phyloP scores from a whole-genome alignment of 2,797 vertebrate genomes.

The Notolabrus celidotus region DNA sequence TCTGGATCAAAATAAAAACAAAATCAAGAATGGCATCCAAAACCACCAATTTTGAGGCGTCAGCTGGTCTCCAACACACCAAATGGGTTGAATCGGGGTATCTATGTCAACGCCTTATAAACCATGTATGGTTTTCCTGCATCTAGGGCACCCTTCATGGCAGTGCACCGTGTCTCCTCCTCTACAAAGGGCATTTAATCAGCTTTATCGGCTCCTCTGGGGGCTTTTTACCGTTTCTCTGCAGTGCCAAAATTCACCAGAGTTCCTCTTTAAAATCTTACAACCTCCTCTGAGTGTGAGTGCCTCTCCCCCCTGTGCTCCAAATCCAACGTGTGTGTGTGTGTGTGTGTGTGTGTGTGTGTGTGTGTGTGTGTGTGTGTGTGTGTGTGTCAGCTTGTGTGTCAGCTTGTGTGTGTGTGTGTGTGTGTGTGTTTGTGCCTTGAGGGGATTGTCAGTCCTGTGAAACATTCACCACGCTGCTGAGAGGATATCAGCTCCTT shows the following conservation, averaged over 20 bases:
- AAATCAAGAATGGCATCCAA: too few species aligned
- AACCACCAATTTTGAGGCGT: too few species aligned
- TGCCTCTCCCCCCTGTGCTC: neutral
- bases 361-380: slow-evolving; percentile 12
- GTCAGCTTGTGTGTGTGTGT: slow-evolving; percentile 14
- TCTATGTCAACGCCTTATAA: too few species aligned
- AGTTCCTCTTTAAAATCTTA: slow-evolving; percentile 1
- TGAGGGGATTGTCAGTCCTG: slow-evolving; percentile 31
- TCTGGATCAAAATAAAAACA: too few species aligned
- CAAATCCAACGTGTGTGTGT: slow-evolving; percentile 14
- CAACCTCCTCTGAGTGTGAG: neutral
- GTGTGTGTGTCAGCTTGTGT: slow-evolving; percentile 23
- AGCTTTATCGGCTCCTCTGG: too few species aligned
- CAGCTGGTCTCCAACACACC: too few species aligned
- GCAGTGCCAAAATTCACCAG: neutral
- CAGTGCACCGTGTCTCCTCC: too few species aligned
- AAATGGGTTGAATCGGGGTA: too few species aligned
- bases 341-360: too few species aligned
- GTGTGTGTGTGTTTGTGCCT: slow-evolving; percentile 1
- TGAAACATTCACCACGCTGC: slow-evolving; percentile 64
- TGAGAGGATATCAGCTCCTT: slow-evolving; percentile 33
- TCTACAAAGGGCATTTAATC: too few species aligned
- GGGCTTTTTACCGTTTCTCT: neutral
- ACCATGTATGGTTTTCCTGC: too few species aligned
- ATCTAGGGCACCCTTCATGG: too few species aligned